A percentile compares a stretch with the other conserved stretches of the same genome.
Evolutionary conservation across 1,140 invertebrate genomes (phyloP).

Genomic region (Lethocerus indicus): DNA sequence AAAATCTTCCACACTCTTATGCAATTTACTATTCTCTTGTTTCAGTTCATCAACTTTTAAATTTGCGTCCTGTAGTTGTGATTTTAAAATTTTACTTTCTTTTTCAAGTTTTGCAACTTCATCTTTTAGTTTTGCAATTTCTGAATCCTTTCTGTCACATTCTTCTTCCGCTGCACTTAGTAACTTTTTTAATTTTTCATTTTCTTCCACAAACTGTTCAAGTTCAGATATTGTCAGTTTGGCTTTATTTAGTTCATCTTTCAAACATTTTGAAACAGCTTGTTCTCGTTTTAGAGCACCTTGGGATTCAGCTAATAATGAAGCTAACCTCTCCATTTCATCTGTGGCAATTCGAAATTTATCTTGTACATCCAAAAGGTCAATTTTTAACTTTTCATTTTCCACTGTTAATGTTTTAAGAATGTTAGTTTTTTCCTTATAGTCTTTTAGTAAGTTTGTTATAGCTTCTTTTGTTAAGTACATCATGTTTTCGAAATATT

Average conservation of each 20-base stretch:
- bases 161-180: not conserved
- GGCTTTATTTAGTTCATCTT: not conserved
- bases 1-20: not conserved
- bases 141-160: not conserved
- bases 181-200: not conserved
- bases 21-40: not conserved
- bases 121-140: not conserved
- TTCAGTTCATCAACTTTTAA: not conserved
- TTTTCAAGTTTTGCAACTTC: not conserved
- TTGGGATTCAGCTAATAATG: not conserved
- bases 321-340: conserved; percentile 7
- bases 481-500: conserved; percentile 7
- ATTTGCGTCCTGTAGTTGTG: not conserved
- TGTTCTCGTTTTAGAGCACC: not conserved
- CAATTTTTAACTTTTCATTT: not conserved
- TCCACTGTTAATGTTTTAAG: not conserved
- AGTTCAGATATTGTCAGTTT: not conserved
- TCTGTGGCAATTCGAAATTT: not conserved
- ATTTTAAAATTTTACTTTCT: not conserved
- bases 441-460: not conserved
- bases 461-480: conserved; percentile 3
- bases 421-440: not conserved
- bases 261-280: not conserved
- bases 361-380: not conserved
- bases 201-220: not conserved